Evolutionary conservation across 2,888 invertebrate genomes (phyloP), one percentile per base, ranked within the genome.

Genomic region (Emmelina monodactyla): DNA sequence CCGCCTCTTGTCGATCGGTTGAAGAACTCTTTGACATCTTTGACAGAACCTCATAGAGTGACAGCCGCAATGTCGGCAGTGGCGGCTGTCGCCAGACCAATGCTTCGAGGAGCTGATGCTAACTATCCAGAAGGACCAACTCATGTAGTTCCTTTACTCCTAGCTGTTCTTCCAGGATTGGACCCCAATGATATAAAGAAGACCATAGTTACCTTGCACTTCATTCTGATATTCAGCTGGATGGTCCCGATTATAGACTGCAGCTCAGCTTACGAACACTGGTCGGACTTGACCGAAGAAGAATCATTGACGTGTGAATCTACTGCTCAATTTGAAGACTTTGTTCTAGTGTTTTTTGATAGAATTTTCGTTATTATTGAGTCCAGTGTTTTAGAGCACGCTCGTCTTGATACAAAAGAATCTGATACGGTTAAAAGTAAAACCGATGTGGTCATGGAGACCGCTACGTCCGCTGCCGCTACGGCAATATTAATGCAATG

Each of bases 281-380:
- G 86, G 54, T 62, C 81, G 1, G 86, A 89, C 55, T 73, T 94
- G 40, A 88, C 89, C 0, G 91, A 92, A 53, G 87, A 89, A 39
- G 94, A 95, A 53, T 73, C 84, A 13, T 59, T 84, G 14, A 81
- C 87, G 2, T 94, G 94, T 61, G 88, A 89, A 44, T 88, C 89
- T 1, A 92, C 94, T 0, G 91, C 92, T 1, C 88, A 88, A 47
- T 88, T 95, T 49, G 94, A 96, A 68, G 93, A 94, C 58, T 95
- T 96, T 55, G 86, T 95, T 1, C 66, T 93, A 2, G 88, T 93
- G 53, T 91, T 93, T 54, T 70, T 96, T 47, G 94, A 94, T 52
- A 85, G 88, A 53, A 76, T 89, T 40, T 88, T 89, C 52, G 61
- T 76, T 1, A 83, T 90, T 41, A 86, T 91, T 25, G 89, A 91